Evolutionary conservation across 2,888 invertebrate species (phyloP).

Genomic region (Drosophila melanosoma): DNA sequence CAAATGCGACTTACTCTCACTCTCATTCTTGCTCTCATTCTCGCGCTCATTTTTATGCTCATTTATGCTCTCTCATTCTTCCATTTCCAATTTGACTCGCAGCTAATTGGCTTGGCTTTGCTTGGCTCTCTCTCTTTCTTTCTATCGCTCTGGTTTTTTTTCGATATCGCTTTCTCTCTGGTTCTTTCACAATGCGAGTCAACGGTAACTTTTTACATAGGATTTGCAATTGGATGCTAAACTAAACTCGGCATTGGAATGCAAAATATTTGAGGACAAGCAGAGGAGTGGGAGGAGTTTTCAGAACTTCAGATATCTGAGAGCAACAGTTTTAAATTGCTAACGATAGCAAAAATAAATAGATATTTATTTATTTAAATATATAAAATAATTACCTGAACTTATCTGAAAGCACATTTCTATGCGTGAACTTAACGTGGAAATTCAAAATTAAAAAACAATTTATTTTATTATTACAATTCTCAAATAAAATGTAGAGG

Average conservation of each 20-base stretch:
- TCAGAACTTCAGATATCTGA: slow-evolving; percentile 23
- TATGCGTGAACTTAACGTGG: background rate
- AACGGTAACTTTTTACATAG: slow-evolving; percentile 22
- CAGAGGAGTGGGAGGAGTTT: background rate
- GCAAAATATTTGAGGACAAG: slow-evolving; percentile 22
- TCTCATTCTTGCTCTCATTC: slow-evolving; percentile 19
- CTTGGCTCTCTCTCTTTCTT: background rate
- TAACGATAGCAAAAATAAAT: slow-evolving; percentile 5
- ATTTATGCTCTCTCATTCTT: slow-evolving; percentile 13
- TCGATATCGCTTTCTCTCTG: slow-evolving; percentile 1
- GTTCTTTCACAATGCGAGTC: background rate
- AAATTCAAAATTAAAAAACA: background rate
- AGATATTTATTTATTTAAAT: background rate
- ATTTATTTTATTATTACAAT: background rate
- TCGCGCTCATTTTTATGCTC: background rate
- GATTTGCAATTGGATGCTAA: slow-evolving; percentile 39
- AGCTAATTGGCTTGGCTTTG: slow-evolving; percentile 33
- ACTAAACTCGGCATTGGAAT: slow-evolving; percentile 22
- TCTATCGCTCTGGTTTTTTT: background rate
- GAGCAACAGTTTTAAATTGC: slow-evolving; percentile 8
- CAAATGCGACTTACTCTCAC: slow-evolving; percentile 44
- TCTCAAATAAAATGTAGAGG: background rate
- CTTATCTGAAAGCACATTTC: background rate
- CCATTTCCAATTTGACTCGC: slow-evolving; percentile 29
- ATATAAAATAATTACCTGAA: background rate